phyloP scores from a whole-genome alignment of 2,888 invertebrate species.

The Trichopria drosophilae region DNA sequence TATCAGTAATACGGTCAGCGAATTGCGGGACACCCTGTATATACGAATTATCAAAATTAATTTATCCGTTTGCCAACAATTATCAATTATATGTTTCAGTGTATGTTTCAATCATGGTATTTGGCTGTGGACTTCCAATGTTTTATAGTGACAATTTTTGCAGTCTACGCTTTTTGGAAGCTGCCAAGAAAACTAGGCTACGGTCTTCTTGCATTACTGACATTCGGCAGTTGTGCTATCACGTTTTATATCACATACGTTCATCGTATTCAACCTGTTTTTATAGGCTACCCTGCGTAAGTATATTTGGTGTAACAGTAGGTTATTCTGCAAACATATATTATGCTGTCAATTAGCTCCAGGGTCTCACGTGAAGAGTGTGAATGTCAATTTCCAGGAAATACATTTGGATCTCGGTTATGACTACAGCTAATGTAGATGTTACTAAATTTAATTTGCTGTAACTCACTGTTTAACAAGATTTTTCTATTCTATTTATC shows the following conservation, averaged over 20 bases:
- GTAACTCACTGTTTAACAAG: too few relatives aligned
- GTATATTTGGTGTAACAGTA: constrained; percentile 28
- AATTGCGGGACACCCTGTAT: too few relatives aligned
- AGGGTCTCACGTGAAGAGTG: too few relatives aligned
- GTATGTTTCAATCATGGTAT: constrained; percentile 48
- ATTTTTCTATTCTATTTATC: too few relatives aligned
- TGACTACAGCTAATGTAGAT: too few relatives aligned
- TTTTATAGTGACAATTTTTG: constrained; percentile 36
- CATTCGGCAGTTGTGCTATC: constrained; percentile 36
- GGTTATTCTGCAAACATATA: neutral
- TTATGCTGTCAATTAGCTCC: too few relatives aligned
- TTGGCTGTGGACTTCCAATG: constrained; percentile 43
- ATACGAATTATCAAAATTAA: neutral
- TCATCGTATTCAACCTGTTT: constrained; percentile 38
- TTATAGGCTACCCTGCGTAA: constrained; percentile 41
- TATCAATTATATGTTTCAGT: constrained; percentile 34
- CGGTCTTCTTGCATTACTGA: constrained; percentile 35
- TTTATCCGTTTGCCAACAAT: neutral
- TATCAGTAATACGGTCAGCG: too few relatives aligned
- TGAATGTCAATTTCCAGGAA: too few relatives aligned
- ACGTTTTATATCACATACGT: constrained; percentile 42
- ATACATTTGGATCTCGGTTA: too few relatives aligned
- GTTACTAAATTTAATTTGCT: too few relatives aligned
- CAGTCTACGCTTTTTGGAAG: constrained; percentile 40
- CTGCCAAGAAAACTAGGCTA: constrained; percentile 44